These are phyloP conservation scores for Diplolepis rosae DNA, from an alignment of 2,888 invertebrate genomes.

Conservation along the genomic window DNA sequence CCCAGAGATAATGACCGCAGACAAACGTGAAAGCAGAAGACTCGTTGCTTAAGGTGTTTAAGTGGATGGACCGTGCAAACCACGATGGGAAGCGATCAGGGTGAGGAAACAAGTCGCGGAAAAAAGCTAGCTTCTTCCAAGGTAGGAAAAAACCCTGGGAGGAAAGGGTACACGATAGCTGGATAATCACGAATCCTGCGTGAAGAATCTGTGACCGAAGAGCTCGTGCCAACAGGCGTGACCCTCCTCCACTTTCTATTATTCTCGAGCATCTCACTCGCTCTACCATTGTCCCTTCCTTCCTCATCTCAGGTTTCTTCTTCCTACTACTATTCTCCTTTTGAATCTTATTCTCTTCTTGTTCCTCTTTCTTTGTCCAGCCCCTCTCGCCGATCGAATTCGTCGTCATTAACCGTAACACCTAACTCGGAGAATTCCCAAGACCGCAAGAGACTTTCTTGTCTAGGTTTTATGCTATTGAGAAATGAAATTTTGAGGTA, in stretches of 20 bases:
- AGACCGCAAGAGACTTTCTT: constrained; percentile 45
- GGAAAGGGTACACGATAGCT: constrained; percentile 45
- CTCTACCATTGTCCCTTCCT: background rate
- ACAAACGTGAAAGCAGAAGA: constrained; percentile 7
- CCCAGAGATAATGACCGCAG: constrained; percentile 17
- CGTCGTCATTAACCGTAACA: constrained; percentile 57
- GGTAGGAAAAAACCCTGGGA: constrained; percentile 31
- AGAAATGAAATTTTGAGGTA: background rate
- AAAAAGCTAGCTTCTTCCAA: constrained; percentile 20
- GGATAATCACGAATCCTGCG: constrained; percentile 67
- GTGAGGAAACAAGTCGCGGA: constrained; percentile 20
- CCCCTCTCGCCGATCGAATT: constrained; percentile 22
- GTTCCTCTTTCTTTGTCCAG: constrained; percentile 36
- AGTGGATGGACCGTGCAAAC: constrained; percentile 8
- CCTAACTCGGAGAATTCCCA: constrained; percentile 58
- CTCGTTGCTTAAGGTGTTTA: constrained; percentile 8
- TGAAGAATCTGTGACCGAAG: constrained; percentile 64
- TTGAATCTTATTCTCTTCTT: constrained; percentile 45
- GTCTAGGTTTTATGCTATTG: constrained; percentile 32
- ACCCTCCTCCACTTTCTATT: constrained; percentile 53
- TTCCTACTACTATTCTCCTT: constrained; percentile 40
- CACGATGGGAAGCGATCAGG: constrained; percentile 15
- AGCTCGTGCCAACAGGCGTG: constrained; percentile 71
- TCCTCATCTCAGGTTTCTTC: constrained; percentile 18
- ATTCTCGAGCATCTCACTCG: constrained; percentile 31